Base-by-base conservation (phyloP, 2,797 vertebrate genomes). In the Sebastes cheni region DNA sequence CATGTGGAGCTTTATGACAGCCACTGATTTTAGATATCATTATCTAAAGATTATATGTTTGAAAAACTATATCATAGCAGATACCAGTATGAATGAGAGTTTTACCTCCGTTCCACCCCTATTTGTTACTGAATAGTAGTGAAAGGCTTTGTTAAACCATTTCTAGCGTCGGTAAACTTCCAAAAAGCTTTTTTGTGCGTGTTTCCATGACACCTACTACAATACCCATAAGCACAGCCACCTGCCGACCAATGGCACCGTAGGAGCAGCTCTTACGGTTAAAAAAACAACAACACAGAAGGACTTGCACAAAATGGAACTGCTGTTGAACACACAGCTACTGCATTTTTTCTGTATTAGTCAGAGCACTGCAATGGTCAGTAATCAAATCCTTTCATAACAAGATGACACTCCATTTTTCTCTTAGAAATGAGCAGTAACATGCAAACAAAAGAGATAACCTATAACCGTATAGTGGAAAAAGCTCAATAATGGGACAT, bases 181-280 rank as follows among this genome's bases (percentile, higher is more conserved):
- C 29, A 29, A 29, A 29, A 29, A 29, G 29, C 29, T 29, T 29
- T 29, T 29, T 29, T 29, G 29, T 29, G 29, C 29, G 29, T 29
- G 29, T 29, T 29, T 29, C 29, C 29, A 29, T 29, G 83, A 81
- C 79, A 84, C 69, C 70, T 70, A 76, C 72, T 76, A 61, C 60
- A 86, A 81, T 69, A 72, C 46, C 55, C 73, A 64, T 36, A 52
- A 75, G 79, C 32, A 52, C 20, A 32, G 52, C 70, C 70, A 75
- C 71, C 75, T 61, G 32, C 70, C 72, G 29, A 39, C 69, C 71
- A 82, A 74, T 56, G n/a, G 62, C 39, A 60, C 25, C 1, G 5
- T 29, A 64, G 56, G 46, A 76, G 23, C 72, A 52, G 75, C 60
- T 70, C 64, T 64, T 3, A 42, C 3, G 27, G 55, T 56, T 56